Evolutionary conservation across 1,140 invertebrate genomes (phyloP).

Genomic region (Calycopis cecrops): DNA sequence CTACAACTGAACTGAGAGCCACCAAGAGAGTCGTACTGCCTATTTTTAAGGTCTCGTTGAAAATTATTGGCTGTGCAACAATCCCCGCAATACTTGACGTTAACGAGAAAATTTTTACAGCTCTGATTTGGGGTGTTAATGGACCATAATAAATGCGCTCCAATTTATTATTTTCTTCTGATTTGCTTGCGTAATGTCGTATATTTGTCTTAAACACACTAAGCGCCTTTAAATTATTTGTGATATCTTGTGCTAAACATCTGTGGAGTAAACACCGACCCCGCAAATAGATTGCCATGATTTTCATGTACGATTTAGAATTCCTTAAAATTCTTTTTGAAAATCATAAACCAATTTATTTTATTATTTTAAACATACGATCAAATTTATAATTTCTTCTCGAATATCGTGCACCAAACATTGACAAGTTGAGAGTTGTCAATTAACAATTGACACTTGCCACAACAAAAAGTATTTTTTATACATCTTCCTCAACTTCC

Average conservation of each 20-base stretch:
- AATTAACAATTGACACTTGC: too few relatives aligned
- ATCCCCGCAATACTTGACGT: constrained; percentile 83
- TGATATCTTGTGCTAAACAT: constrained; percentile 28
- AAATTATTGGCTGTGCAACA: constrained; percentile 82
- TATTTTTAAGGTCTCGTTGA: constrained; percentile 76
- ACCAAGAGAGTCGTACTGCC: constrained; percentile 76
- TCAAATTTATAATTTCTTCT: too few relatives aligned
- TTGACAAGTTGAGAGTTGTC: too few relatives aligned
- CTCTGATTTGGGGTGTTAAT: constrained; percentile 80
- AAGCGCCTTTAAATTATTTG: constrained; percentile 32
- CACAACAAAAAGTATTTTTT: too few relatives aligned
- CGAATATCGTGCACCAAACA: too few relatives aligned
- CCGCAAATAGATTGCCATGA: background rate
- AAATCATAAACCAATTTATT: too few relatives aligned
- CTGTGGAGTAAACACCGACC: constrained; percentile 5
- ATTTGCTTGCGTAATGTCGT: constrained; percentile 40
- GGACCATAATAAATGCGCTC: constrained; percentile 75
- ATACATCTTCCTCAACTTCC: too few relatives aligned
- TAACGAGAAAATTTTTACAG: constrained; percentile 88
- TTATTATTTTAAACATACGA: too few relatives aligned
- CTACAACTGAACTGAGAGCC: constrained; percentile 79
- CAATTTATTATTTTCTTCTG: constrained; percentile 39
- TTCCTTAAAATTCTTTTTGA: too few relatives aligned
- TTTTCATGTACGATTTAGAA: too few relatives aligned
- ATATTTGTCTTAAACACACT: constrained; percentile 25